Evolutionary conservation across 2,113 vertebrate genomes (phyloP), one percentile per base, ranked within the genome.

Genomic region (Mungos mungo): DNA sequence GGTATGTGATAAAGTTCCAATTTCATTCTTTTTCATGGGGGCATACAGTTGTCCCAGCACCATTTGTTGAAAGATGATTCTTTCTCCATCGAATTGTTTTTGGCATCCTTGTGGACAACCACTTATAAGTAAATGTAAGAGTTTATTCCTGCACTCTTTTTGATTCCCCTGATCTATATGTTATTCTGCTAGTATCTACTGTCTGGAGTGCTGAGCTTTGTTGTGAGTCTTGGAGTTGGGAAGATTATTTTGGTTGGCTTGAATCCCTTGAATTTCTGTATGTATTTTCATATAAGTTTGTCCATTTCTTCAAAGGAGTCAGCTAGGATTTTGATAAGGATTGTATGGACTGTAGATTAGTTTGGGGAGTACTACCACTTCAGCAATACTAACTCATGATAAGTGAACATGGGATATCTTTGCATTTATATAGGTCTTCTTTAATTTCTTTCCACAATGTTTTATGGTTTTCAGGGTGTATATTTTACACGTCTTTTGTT

Each of bases 361-460:
- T 92, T 92, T n/a, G 35, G 47, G 21, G 19, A 54, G 29, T 81
- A 33, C 50, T 38, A 3, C 23, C 8, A 19, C 47, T 27, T 68
- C 84, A 81, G 76, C 47, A 85, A 18, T 38, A 66, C 68, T 35
- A 60, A 93, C 14, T 87, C 84, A 25, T n/a, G 15, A 82, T 71
- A 14, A 1, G 45, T 82, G 69, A 88, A 79, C 2, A 60, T 93
- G 52, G 66, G 57, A 57, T 93, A 29, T 29, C 45, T 90, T 85
- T 93, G 29, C 31, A 31, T 60, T 94, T 92, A 52, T 77, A 77
- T 54, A 76, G 33, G 63, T n/a, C 7, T 19, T 95, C 47, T 91
- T 54, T 76, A 63, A 92, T 97, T 90, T 96, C 74, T 87, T 87
- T 57, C 29, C 76, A 12, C 13, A 87, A 7, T 52, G 6, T 92